phyloP scores from a whole-genome alignment of 2,888 invertebrate species.

The Sepiola atlantica region DNA sequence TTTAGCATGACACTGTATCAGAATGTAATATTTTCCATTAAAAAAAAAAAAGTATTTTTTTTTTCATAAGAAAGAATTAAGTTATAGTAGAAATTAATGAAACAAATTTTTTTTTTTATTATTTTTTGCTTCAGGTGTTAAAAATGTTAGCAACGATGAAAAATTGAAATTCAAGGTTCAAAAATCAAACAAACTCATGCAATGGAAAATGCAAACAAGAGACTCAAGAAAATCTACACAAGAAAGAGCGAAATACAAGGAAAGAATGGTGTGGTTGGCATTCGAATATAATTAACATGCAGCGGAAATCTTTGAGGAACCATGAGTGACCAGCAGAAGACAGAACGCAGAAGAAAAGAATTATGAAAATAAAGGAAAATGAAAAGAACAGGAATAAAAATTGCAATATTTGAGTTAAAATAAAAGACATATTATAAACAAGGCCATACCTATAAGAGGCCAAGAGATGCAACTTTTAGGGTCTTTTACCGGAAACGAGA shows the following conservation, averaged over 20 bases:
- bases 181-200: not conserved
- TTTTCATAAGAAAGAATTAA: too few relatives aligned
- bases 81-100: too few relatives aligned
- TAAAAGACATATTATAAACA: too few relatives aligned
- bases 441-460: too few relatives aligned
- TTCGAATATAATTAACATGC: not conserved
- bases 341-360: not conserved
- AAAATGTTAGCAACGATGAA: not conserved
- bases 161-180: not conserved
- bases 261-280: not conserved
- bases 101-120: too few relatives aligned
- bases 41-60: too few relatives aligned
- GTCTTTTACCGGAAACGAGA: too few relatives aligned
- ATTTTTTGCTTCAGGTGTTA: too few relatives aligned
- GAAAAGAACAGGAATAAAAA: not conserved
- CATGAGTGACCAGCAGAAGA: not conserved
- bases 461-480: too few relatives aligned
- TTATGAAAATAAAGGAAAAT: not conserved
- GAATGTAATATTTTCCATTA: too few relatives aligned
- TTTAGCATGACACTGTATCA: too few relatives aligned
- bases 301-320: not conserved
- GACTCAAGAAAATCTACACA: not conserved
- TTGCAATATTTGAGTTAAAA: not conserved
- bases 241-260: not conserved
- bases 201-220: not conserved